phyloP scores from a whole-genome alignment of 2,888 invertebrate genomes.

The Eupeodes latifasciatus region DNA sequence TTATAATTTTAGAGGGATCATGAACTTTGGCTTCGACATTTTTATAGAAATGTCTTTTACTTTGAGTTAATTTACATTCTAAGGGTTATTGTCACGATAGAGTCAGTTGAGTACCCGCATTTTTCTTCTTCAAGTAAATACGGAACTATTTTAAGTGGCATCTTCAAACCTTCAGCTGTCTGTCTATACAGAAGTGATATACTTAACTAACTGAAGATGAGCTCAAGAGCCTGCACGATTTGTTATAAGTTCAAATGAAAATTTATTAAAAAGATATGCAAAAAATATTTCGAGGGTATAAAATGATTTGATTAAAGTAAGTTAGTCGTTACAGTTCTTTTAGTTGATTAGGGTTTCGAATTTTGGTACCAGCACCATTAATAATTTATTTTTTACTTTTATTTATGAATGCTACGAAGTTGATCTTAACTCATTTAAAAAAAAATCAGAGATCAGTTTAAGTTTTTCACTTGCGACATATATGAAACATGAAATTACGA shows the following conservation, averaged over 20 bases:
- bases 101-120: constrained; percentile 52
- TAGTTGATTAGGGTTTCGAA: not conserved
- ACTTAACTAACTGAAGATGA: constrained; percentile 12
- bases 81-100: constrained; percentile 40
- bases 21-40: constrained; percentile 44
- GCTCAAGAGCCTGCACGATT: constrained; percentile 19
- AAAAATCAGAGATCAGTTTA: no score
- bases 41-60: not conserved
- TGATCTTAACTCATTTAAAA: no score
- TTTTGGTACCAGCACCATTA: not conserved
- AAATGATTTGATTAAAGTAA: not conserved
- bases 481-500: no score
- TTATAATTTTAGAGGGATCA: constrained; percentile 37
- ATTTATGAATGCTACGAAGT: no score
- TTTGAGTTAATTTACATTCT: constrained; percentile 64
- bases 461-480: no score
- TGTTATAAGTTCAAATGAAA: not conserved
- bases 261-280: constrained; percentile 33
- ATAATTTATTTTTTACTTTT: not conserved
- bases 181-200: not conserved
- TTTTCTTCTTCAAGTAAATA: not conserved
- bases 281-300: not conserved
- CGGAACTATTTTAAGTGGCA: constrained; percentile 53
- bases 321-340: not conserved
- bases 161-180: constrained; percentile 63